Conservation (phyloP, 1,140 invertebrate species). For the Littorina saxatilis region DNA sequence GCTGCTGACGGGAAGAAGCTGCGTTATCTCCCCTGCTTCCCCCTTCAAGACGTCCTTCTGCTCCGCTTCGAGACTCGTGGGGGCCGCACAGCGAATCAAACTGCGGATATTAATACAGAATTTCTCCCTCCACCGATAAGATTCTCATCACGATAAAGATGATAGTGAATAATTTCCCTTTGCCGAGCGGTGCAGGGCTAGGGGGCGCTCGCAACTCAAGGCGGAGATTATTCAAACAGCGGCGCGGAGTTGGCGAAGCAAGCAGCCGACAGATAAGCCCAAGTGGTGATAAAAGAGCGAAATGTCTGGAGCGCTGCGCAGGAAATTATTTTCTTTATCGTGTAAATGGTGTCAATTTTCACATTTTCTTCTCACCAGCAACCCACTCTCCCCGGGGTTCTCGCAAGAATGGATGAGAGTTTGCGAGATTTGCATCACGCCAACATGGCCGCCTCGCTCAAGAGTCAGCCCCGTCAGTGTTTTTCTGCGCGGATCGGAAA, state of each 20-base stretch:
- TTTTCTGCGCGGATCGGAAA: too few relatives aligned
- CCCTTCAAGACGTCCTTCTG: not conserved
- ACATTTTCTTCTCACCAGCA: conserved; percentile 30
- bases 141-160: conserved; percentile 28
- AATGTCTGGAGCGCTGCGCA: conserved; percentile 26
- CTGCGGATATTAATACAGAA: conserved; percentile 41
- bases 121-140: conserved; percentile 30
- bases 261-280: conserved; percentile 31
- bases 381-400: not conserved
- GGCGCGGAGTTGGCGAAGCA: conserved; percentile 15
- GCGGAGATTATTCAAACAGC: conserved; percentile 31
- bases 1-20: not conserved
- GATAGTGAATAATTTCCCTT: conserved; percentile 35
- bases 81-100: conserved; percentile 4
- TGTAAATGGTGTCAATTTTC: conserved; percentile 43
- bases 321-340: conserved; percentile 44
- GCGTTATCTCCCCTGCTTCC: conserved; percentile 11
- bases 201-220: not conserved
- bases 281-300: conserved; percentile 34
- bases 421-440: conserved; percentile 25
- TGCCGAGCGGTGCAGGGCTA: not conserved
- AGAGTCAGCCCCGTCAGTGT: too few relatives aligned
- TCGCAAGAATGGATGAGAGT: not conserved
- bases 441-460: not conserved
- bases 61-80: not conserved